Conservation (phyloP, 2,113 vertebrate species). For the Callionymus lyra region DNA sequence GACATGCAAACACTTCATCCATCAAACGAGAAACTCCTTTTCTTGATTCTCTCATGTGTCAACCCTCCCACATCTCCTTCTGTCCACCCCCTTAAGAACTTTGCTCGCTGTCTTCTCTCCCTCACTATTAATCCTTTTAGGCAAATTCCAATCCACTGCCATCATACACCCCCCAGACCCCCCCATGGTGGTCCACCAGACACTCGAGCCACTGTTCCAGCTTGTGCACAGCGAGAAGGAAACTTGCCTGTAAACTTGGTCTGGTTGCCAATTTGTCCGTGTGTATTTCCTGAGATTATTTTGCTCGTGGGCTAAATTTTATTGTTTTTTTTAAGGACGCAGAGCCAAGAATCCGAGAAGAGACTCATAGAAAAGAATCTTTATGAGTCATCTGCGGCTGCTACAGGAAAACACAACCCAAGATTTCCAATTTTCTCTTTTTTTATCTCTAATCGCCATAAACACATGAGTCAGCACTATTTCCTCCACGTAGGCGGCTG, state of each 20-base stretch:
- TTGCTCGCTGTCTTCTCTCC: conserved; percentile 17
- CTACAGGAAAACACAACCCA: conserved; percentile 18
- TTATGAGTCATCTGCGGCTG: conserved; percentile 49
- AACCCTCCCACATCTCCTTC: conserved; percentile 13
- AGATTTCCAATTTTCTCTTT: conserved; percentile 32
- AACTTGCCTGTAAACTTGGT: conserved; percentile 10
- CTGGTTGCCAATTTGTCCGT: conserved; percentile 7
- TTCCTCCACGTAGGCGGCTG: conserved; percentile 33
- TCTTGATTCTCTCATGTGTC: conserved; percentile 2
- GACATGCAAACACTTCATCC: not conserved
- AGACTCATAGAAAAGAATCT: conserved; percentile 14
- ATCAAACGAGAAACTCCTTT: not conserved
- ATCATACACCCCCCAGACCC: conserved; percentile 55
- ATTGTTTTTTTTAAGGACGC: conserved; percentile 5
- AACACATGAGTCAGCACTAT: conserved; percentile 42
- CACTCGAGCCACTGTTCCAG: conserved; percentile 19
- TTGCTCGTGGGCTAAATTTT: conserved; percentile 2
- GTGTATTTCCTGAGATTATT: conserved; percentile 2
- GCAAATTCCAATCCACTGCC: conserved; percentile 63
- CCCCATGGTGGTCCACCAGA: conserved; percentile 23
- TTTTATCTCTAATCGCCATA: conserved; percentile 36
- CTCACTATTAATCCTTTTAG: conserved; percentile 32
- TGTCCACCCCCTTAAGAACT: conserved; percentile 18
- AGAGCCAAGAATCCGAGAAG: conserved; percentile 7
- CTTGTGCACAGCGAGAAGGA: conserved; percentile 9